phyloP scores from a whole-genome alignment of 2,113 vertebrate species.

The Alosa alosa region DNA sequence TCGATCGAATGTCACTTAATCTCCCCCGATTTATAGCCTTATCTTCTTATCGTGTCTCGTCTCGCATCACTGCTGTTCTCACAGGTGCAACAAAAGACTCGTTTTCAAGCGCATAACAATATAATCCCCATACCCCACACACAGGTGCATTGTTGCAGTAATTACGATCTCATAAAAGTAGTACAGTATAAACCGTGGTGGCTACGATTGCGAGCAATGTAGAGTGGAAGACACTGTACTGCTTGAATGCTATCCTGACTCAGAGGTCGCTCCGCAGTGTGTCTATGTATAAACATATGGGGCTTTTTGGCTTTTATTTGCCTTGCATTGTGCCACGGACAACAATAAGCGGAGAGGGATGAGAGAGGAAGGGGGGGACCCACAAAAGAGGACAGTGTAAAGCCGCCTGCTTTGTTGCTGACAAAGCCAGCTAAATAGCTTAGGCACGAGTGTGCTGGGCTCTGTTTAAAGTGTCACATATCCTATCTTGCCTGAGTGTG shows the following conservation, averaged over 20 bases:
- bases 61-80: neutral
- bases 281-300: neutral
- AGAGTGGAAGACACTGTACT: neutral
- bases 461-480: conserved; percentile 1
- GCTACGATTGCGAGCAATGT: neutral
- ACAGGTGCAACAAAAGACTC: neutral
- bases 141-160: neutral
- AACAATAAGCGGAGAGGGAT: neutral
- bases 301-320: neutral
- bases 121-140: neutral
- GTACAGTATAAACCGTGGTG: neutral
- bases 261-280: neutral
- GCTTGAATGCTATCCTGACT: neutral
- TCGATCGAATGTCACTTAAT: neutral
- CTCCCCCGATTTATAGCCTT: neutral
- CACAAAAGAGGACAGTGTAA: neutral
- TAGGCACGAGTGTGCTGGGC: neutral
- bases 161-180: neutral
- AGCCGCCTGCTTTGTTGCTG: neutral
- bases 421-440: conserved; percentile 14
- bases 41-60: neutral
- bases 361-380: neutral
- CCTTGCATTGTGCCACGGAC: neutral
- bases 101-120: neutral
- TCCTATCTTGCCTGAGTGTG: conserved; percentile 1